Percentiles rank a stretch among this genome's conserved stretches.
Conservation (phyloP, 2,113 vertebrate species). For the Probosciger aterrimus region DNA sequence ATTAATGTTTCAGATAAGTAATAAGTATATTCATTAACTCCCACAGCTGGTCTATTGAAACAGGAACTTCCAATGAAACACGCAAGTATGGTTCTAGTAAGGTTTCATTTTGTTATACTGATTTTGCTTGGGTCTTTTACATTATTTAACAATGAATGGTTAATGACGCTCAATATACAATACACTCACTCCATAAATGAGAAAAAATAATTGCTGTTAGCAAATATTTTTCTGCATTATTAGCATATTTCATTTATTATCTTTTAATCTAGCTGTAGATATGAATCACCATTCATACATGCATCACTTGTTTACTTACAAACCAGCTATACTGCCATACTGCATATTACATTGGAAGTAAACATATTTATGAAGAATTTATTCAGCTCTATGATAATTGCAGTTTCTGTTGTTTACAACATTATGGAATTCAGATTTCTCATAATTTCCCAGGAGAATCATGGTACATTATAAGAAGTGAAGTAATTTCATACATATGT, state of each 20-base stretch:
- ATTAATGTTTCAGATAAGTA: conserved; percentile 36
- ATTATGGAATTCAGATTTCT: not conserved
- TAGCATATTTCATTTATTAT: not conserved
- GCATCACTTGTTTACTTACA: not conserved
- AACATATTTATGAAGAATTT: not conserved
- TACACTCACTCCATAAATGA: not conserved
- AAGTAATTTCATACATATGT: not conserved
- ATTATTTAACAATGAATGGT: not conserved
- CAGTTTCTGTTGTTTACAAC: not conserved
- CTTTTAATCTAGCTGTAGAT: not conserved
- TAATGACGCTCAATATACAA: not conserved
- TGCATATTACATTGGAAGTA: not conserved
- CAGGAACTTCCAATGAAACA: not conserved
- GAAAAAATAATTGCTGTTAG: not conserved
- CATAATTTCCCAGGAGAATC: not conserved
- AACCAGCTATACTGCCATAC: not conserved
- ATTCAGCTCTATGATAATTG: not conserved
- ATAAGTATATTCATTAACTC: conserved; percentile 29
- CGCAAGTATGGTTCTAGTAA: not conserved
- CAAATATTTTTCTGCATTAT: not conserved
- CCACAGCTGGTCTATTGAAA: not conserved
- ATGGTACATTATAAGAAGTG: not conserved
- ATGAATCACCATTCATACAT: not conserved
- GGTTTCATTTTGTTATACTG: not conserved
- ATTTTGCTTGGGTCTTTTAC: not conserved